These are phyloP conservation scores for Apamea sordens DNA, from an alignment of 2,888 invertebrate species.

Conservation along the genomic window DNA sequence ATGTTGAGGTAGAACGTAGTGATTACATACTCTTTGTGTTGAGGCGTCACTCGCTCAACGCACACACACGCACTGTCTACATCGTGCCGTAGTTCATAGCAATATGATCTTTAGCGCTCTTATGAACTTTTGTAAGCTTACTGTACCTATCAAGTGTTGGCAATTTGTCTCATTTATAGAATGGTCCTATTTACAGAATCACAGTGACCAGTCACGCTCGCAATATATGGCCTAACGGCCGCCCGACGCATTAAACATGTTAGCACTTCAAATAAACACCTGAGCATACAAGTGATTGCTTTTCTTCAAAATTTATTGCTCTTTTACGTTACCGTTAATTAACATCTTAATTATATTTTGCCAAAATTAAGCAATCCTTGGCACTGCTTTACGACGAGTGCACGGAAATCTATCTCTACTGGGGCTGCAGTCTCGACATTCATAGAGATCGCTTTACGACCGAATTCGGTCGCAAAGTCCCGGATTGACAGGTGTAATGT, in stretches of 20 bases:
- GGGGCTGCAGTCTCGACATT: background rate
- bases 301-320: slow-evolving; percentile 5
- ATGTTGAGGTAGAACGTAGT: too few relatives aligned
- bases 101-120: too few relatives aligned
- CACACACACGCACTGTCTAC: too few relatives aligned
- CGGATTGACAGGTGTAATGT: too few relatives aligned
- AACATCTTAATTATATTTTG: background rate
- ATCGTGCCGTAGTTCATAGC: too few relatives aligned
- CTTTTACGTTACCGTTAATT: background rate
- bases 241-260: slow-evolving; percentile 1
- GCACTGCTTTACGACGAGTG: background rate
- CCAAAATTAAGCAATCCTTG: background rate
- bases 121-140: too few relatives aligned
- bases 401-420: too few relatives aligned
- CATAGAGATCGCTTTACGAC: too few relatives aligned
- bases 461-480: too few relatives aligned
- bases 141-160: background rate
- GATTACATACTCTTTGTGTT: too few relatives aligned
- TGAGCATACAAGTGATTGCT: background rate
- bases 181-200: slow-evolving; percentile 1
- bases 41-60: too few relatives aligned
- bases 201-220: background rate
- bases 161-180: background rate
- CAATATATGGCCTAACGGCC: background rate
- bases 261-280: slow-evolving; percentile 17